These are phyloP conservation scores for Spea multiplicata DNA, from an alignment of 2,113 vertebrate genomes.

Conservation along the genomic window DNA sequence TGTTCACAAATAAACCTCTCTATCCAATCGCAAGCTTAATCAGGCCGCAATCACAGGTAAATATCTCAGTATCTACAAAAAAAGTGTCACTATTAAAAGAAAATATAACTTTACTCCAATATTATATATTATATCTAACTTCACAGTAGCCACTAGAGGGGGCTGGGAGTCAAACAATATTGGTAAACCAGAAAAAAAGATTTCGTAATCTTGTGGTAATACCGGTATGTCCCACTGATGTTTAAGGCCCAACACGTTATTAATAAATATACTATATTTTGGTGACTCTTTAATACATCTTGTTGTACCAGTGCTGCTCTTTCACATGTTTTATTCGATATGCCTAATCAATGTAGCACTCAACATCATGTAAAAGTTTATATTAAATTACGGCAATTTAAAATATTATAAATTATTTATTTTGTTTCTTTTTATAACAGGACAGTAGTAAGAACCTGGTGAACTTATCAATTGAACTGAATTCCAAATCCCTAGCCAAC, in stretches of 20 bases:
- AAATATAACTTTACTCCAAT: too few relatives aligned
- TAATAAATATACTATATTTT: too few relatives aligned
- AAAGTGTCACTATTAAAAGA: too few relatives aligned
- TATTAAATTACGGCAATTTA: background rate
- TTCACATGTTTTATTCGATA: too few relatives aligned
- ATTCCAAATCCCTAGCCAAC: constrained; percentile 57
- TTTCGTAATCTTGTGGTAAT: background rate
- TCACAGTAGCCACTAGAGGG: constrained; percentile 24
- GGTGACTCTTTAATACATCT: too few relatives aligned
- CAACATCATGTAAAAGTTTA: too few relatives aligned
- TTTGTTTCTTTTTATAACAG: constrained; percentile 60
- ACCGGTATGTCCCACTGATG: too few relatives aligned
- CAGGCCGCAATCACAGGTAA: constrained; percentile 60
- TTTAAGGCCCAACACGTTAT: too few relatives aligned
- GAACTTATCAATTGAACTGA: constrained; percentile 61
- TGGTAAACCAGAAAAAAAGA: background rate
- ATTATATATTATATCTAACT: too few relatives aligned
- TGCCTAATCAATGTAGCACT: too few relatives aligned
- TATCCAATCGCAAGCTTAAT: constrained; percentile 64
- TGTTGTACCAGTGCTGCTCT: background rate
- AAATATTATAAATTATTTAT: background rate
- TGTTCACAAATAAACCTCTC: constrained; percentile 69
- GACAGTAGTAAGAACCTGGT: constrained; percentile 54
- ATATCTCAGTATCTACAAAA: background rate
- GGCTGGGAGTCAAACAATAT: background rate